phyloP scores from a whole-genome alignment of 1,140 invertebrate species.

The Temnothorax curvispinosus region DNA sequence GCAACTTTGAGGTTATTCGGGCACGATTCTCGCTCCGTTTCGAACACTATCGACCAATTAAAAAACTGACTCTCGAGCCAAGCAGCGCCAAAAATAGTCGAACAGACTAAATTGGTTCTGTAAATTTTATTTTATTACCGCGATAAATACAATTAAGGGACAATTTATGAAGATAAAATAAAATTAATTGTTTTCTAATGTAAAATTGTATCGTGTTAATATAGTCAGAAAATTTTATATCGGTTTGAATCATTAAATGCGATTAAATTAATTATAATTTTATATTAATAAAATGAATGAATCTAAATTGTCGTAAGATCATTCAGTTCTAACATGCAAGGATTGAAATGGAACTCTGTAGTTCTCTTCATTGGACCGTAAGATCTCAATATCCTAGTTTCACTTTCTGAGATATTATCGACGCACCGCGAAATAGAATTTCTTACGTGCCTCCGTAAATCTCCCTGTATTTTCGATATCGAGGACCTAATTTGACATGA shows the following conservation, averaged over 20 bases:
- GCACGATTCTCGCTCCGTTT: slow-evolving; percentile 35
- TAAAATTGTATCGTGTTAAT: neutral
- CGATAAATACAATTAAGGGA: neutral
- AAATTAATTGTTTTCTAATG: neutral
- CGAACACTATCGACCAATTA: slow-evolving; percentile 24
- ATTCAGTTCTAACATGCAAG: neutral
- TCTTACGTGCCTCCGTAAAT: slow-evolving; percentile 25
- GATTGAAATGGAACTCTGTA: neutral
- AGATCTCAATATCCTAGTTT: slow-evolving; percentile 29
- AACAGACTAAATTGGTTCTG: neutral
- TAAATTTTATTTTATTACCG: neutral
- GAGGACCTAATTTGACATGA: slow-evolving; percentile 23
- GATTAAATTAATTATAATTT: neutral
- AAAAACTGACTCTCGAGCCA: neutral
- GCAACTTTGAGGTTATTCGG: slow-evolving; percentile 62
- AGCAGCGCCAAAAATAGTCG: neutral
- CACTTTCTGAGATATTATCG: slow-evolving; percentile 42
- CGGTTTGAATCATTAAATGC: neutral
- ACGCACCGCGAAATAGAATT: slow-evolving; percentile 28
- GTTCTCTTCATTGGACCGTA: neutral
- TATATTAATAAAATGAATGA: neutral
- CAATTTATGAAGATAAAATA: neutral
- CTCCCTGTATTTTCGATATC: neutral
- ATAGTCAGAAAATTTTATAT: neutral
- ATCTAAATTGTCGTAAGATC: neutral